Evolutionary conservation across 2,888 invertebrate species (phyloP), one percentile per base, ranked within the genome.

Genomic region (Zele albiditarsus): DNA sequence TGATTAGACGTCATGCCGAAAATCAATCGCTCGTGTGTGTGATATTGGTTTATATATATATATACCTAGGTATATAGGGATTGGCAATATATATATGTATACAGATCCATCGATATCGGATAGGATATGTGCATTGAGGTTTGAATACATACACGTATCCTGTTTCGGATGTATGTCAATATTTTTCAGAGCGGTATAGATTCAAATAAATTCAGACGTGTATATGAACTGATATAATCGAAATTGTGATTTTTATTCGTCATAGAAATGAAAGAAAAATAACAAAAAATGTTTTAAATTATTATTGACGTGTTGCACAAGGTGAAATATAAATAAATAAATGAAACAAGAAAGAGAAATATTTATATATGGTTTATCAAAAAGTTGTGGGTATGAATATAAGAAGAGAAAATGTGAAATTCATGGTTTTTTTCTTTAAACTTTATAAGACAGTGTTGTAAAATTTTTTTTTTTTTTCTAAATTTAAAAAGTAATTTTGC

Each of bases 121-220:
- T 23, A 33, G 20, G 38, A 53, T 20, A 20, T 53, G 53, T 53
- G 53, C 53, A 20, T 20, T 53, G 20, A 20, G 53, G 53, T 20
- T 53, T 53, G 8, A 53, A 53, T 53, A 20, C 8, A 53, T 20
- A 20, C 23, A n/a, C 8, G 53, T 23, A 53, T 53, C 20, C 20
- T 20, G 53, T 53, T 53, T 20, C 20, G 53, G 53, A 53, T 53
- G 53, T 53, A 23, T 53, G 53, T 23, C 53, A 53, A 53, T 53
- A 20, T 53, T 53, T 20, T 53, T 53, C 53, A 53, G n/a, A 8
- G 53, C 6, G 53, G 1, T 20, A 38, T 38, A 4, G 20, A n/a
- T 53, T 53, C 53, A 8, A 20, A 53, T 53, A 20, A 20, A 53
- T 53, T 8, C 8, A 53, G 20, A 20, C 8, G n/a, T 53, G 53